Conservation (phyloP, 1,140 invertebrate genomes). For the Augochlora pura region DNA sequence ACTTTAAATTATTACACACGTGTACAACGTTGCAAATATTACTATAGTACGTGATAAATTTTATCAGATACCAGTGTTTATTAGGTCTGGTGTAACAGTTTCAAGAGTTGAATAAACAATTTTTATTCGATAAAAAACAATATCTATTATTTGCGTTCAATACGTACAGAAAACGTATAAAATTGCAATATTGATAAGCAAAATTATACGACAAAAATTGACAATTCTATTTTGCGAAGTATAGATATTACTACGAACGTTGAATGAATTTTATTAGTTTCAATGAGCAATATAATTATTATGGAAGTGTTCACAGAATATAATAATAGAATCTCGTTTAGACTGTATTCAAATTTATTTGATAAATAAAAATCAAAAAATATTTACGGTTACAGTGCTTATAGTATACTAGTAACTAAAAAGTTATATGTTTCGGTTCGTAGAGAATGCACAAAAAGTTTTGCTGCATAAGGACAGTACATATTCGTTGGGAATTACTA, state of each 20-base stretch:
- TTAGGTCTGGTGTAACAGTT: no score
- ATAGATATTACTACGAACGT: not conserved
- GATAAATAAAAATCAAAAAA: constrained; percentile 21
- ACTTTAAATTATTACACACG: not conserved
- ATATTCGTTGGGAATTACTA: not conserved
- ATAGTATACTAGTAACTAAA: constrained; percentile 12
- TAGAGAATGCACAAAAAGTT: not conserved
- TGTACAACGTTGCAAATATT: not conserved
- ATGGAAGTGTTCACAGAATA: not conserved
- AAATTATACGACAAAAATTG: no score
- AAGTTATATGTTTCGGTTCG: not conserved
- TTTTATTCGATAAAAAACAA: no score
- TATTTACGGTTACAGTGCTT: constrained; percentile 25
- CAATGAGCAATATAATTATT: not conserved
- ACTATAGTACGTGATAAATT: no score
- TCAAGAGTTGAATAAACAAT: no score
- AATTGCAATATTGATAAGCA: no score
- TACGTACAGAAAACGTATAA: no score
- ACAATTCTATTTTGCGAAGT: not conserved
- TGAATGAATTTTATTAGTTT: no score
- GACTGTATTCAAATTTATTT: constrained; percentile 29
- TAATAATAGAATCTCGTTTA: not conserved
- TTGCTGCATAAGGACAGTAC: not conserved
- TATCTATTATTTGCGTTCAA: no score
- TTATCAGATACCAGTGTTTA: no score